Conservation (phyloP, 1,140 invertebrate genomes). For the Rhagoletis pomonella region DNA sequence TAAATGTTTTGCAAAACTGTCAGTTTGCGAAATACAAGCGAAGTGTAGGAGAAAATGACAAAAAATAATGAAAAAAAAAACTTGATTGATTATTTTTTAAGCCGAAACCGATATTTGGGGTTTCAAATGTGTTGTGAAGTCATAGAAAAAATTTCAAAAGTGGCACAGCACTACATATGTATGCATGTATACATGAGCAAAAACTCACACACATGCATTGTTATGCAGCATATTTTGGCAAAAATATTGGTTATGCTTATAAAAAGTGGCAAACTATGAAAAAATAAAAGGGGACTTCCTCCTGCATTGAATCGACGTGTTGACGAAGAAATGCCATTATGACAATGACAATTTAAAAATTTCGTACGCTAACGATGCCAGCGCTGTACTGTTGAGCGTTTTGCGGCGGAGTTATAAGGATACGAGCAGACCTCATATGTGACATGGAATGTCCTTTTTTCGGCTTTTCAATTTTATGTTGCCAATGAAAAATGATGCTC, state of each 20-base stretch:
- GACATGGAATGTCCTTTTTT: slow-evolving; percentile 43
- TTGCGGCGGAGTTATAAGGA: not conserved
- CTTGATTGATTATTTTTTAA: slow-evolving; percentile 50
- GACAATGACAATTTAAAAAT: slow-evolving; percentile 46
- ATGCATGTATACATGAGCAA: too few species aligned
- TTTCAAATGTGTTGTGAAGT: slow-evolving; percentile 11
- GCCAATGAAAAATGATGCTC: slow-evolving; percentile 40
- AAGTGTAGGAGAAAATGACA: not conserved
- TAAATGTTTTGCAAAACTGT: slow-evolving; percentile 47
- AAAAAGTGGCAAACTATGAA: not conserved
- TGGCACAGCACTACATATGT: not conserved
- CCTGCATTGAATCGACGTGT: not conserved
- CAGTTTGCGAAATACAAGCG: not conserved
- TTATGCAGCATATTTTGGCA: not conserved
- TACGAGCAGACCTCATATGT: slow-evolving; percentile 2
- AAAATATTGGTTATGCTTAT: slow-evolving; percentile 38
- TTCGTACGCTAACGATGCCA: not conserved
- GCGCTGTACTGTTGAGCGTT: not conserved
- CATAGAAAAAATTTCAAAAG: slow-evolving; percentile 7
- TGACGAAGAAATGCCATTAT: slow-evolving; percentile 22
- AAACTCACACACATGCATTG: not conserved
- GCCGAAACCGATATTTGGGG: slow-evolving; percentile 44
- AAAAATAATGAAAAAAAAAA: not conserved
- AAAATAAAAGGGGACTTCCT: not conserved
- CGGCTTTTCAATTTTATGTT: not conserved